Conservation (phyloP, 2,888 invertebrate species). For the Antheraea assamensis region DNA sequence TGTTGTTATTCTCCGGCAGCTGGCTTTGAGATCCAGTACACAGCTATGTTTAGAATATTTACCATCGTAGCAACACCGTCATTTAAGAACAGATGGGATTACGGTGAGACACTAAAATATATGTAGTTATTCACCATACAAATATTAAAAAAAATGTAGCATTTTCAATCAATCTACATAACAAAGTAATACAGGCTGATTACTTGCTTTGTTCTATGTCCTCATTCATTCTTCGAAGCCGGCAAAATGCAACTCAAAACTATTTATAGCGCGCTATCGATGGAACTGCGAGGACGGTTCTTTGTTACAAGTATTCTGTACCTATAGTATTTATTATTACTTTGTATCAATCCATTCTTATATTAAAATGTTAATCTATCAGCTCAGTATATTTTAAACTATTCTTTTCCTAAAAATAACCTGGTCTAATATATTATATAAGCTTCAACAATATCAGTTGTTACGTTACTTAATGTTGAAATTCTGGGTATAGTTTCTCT, state of each 20-base stretch:
- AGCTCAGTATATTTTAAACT: background rate
- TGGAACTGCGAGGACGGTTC: slow-evolving; percentile 16
- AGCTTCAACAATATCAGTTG: background rate
- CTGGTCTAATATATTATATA: background rate
- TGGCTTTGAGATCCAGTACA: no score
- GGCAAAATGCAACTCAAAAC: slow-evolving; percentile 19
- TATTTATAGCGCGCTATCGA: slow-evolving; percentile 21
- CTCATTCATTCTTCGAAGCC: slow-evolving; percentile 23
- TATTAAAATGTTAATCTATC: background rate
- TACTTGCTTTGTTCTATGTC: slow-evolving; percentile 18
- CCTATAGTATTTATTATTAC: slow-evolving; percentile 12
- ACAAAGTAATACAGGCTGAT: background rate
- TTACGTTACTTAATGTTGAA: background rate
- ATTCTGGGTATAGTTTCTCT: no score
- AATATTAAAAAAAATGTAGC: background rate
- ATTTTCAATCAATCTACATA: background rate
- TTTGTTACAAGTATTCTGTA: slow-evolving; percentile 21
- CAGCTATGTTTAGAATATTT: no score
- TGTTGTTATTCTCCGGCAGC: no score
- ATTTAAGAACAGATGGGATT: no score
- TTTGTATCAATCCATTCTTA: background rate
- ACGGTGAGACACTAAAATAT: no score
- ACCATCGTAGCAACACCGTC: no score
- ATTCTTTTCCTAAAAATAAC: background rate
- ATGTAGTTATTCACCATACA: no score